These are phyloP conservation scores for Ochropleura leucogaster DNA, from an alignment of 2,888 invertebrate species.

Conservation along the genomic window DNA sequence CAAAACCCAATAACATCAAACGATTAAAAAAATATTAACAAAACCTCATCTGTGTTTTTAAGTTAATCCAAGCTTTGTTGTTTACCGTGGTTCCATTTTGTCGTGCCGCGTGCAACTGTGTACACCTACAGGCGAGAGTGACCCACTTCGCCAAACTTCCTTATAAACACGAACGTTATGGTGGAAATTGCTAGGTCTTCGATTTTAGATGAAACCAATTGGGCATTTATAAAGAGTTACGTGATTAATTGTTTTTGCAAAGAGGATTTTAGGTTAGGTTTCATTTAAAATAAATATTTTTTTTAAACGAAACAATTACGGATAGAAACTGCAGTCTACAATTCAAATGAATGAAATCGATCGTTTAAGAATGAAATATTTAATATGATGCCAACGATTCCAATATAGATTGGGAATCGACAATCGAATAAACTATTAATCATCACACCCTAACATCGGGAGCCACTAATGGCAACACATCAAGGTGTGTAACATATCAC, in stretches of 20 bases:
- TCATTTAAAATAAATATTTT: background rate
- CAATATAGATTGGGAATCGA: conserved; percentile 60
- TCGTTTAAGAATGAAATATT: conserved; percentile 55
- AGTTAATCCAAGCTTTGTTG: conserved; percentile 19
- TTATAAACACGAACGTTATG: conserved; percentile 59
- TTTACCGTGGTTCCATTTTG: conserved; percentile 24
- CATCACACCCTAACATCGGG: conserved; percentile 64
- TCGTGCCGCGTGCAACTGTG: conserved; percentile 61
- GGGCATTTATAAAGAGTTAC: background rate
- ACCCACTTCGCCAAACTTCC: conserved; percentile 67
- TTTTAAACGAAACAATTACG: too few relatives aligned
- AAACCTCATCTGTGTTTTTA: conserved; percentile 9
- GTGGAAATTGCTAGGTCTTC: conserved; percentile 48
- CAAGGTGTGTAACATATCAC: conserved; percentile 71
- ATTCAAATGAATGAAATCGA: conserved; percentile 47
- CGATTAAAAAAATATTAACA: conserved; percentile 9
- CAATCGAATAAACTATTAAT: conserved; percentile 69
- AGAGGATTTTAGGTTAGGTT: background rate
- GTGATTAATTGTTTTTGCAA: background rate
- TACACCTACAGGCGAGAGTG: conserved; percentile 58
- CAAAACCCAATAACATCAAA: background rate
- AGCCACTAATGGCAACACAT: conserved; percentile 57
- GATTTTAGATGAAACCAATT: conserved; percentile 33
- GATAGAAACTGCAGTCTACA: background rate
- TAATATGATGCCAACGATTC: conserved; percentile 61